These are phyloP conservation scores for Periparus ater DNA, from an alignment of 2,797 vertebrate genomes.

Conservation along the genomic window DNA sequence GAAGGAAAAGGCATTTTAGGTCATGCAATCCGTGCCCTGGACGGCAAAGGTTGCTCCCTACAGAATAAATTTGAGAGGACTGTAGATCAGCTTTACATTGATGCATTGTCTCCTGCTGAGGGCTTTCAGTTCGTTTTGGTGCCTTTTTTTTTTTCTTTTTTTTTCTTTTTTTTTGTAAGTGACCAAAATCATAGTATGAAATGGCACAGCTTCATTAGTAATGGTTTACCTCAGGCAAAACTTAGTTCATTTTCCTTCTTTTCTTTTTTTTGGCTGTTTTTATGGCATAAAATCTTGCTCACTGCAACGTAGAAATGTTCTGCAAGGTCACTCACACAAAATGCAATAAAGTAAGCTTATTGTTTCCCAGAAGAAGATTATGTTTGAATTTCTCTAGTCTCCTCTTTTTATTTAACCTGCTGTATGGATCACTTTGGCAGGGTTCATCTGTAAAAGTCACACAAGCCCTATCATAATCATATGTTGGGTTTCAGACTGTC, in stretches of 20 bases:
- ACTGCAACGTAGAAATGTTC: not conserved
- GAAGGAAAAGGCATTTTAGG: constrained; percentile 22
- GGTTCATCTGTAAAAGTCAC: not conserved
- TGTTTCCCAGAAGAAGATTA: constrained; percentile 37
- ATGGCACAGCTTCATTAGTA: not conserved
- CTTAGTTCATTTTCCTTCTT: not conserved
- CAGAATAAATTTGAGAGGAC: not conserved
- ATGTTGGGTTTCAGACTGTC: not conserved
- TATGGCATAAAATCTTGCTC: not conserved
- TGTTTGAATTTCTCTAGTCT: not conserved
- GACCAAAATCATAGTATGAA: not conserved
- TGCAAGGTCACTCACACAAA: not conserved
- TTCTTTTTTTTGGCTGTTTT: not conserved
- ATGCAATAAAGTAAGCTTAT: constrained; percentile 34
- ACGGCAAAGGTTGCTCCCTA: not conserved
- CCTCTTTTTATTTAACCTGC: not conserved
- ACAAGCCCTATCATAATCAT: not conserved
- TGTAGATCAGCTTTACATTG: not conserved
- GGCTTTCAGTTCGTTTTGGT: not conserved
- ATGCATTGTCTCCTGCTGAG: not conserved
- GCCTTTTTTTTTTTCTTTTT: not conserved
- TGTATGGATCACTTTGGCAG: not conserved
- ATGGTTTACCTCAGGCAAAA: not conserved
- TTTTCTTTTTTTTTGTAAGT: not conserved
- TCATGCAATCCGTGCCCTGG: not conserved